Evolutionary conservation across 2,888 invertebrate species (phyloP).

Genomic region (Drosophila cyrtoloma): DNA sequence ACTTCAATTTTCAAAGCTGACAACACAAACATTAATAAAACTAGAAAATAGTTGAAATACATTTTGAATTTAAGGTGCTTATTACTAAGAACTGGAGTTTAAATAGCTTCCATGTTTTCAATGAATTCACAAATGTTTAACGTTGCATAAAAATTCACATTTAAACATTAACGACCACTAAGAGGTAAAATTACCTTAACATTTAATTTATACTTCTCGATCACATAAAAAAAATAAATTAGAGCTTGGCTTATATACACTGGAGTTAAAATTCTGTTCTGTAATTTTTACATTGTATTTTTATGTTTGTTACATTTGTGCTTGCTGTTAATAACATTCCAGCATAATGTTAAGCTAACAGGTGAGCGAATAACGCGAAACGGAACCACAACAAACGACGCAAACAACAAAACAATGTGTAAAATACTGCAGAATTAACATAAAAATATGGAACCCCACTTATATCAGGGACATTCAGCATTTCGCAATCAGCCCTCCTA

Average conservation of each 20-base stretch:
- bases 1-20: conserved; percentile 8
- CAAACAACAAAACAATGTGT: not conserved
- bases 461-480: conserved; percentile 33
- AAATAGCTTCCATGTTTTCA: conserved; percentile 8
- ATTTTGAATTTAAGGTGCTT: conserved; percentile 19
- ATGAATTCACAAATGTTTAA: conserved; percentile 30
- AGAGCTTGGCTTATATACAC: not conserved
- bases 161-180: conserved; percentile 13
- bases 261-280: not conserved
- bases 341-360: not conserved
- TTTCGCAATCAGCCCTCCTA: conserved; percentile 76
- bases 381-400: conserved; percentile 14
- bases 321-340: conserved; percentile 25
- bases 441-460: conserved; percentile 23
- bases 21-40: conserved; percentile 11
- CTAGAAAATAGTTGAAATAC: conserved; percentile 14
- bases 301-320: not conserved
- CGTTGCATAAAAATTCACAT: conserved; percentile 41
- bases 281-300: not conserved
- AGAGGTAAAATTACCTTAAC: not conserved
- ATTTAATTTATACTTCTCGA: not conserved
- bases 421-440: not conserved
- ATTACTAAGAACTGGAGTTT: not conserved
- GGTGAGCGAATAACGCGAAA: not conserved
- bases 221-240: not conserved